Conservation (phyloP, 1,140 invertebrate genomes). For the Oedothorax gibbosus region DNA sequence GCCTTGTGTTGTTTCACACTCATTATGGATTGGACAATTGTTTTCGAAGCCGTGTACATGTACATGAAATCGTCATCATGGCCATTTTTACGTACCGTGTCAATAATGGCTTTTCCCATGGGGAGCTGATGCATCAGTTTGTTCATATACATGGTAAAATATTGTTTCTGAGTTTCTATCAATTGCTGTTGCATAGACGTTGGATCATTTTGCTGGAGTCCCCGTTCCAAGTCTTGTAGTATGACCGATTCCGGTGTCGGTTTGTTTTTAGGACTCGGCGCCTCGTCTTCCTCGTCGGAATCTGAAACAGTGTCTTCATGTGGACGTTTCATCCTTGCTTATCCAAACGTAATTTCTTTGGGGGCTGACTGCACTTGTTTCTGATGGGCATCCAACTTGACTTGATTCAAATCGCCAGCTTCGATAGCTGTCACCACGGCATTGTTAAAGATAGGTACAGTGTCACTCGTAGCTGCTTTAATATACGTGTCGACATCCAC, state of each 20-base stretch:
- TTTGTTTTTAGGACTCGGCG: neutral
- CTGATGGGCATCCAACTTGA: no score
- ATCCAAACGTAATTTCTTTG: no score
- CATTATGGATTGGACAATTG: neutral
- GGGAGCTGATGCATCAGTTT: slow-evolving; percentile 21
- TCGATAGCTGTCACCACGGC: neutral
- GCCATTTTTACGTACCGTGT: neutral
- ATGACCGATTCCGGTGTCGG: neutral
- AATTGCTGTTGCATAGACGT: neutral
- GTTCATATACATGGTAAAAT: neutral
- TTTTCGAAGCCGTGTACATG: neutral
- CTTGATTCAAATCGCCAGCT: neutral
- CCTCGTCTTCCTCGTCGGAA: neutral
- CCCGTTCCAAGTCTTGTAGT: neutral
- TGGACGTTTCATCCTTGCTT: slow-evolving; percentile 28
- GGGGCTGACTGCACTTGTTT: no score
- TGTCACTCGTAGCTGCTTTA: neutral
- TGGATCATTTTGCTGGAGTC: no score
- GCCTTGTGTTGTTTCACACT: slow-evolving; percentile 6
- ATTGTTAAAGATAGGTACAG: neutral
- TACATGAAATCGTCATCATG: neutral
- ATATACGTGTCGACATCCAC: neutral
- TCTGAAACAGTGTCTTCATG: neutral
- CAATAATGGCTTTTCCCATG: neutral
- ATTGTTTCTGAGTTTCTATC: neutral